phyloP scores from a whole-genome alignment of 2,113 vertebrate species.

The Irena cyanogastra region DNA sequence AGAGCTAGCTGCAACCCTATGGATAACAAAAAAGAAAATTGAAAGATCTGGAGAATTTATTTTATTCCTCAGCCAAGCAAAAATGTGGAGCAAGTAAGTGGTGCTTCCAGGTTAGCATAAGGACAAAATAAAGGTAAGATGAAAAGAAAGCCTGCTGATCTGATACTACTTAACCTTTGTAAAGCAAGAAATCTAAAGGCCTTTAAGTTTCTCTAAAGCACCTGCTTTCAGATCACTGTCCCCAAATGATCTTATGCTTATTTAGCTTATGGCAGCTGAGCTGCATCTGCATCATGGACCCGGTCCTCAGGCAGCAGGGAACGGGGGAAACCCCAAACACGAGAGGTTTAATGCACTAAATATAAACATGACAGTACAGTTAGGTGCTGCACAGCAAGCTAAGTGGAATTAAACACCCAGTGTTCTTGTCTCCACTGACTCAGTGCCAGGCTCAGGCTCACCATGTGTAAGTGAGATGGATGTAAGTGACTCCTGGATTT shows the following conservation, averaged over 20 bases:
- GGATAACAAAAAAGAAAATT: not conserved
- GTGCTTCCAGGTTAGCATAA: not conserved
- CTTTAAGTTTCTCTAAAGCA: not conserved
- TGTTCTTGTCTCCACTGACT: not conserved
- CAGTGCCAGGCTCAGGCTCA: not conserved
- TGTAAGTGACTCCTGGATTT: not conserved
- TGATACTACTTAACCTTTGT: not conserved
- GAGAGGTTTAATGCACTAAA: not conserved
- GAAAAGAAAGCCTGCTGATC: not conserved
- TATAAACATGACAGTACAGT: fast-evolving
- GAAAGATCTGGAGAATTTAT: not conserved
- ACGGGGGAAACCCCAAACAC: not conserved
- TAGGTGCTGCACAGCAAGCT: not conserved
- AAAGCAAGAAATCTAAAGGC: not conserved
- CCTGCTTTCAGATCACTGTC: not conserved
- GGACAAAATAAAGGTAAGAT: not conserved
- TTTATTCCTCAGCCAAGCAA: not conserved
- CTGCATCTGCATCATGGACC: fast-evolving
- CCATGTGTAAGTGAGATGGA: not conserved
- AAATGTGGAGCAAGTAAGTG: not conserved
- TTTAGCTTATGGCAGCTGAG: not conserved
- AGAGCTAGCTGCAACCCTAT: not conserved
- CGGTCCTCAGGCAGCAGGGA: not conserved
- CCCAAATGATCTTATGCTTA: not conserved
- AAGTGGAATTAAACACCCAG: not conserved